These are phyloP conservation scores for Pristionchus mayeri DNA, from an alignment of 2,888 invertebrate species.

Conservation along the genomic window DNA sequence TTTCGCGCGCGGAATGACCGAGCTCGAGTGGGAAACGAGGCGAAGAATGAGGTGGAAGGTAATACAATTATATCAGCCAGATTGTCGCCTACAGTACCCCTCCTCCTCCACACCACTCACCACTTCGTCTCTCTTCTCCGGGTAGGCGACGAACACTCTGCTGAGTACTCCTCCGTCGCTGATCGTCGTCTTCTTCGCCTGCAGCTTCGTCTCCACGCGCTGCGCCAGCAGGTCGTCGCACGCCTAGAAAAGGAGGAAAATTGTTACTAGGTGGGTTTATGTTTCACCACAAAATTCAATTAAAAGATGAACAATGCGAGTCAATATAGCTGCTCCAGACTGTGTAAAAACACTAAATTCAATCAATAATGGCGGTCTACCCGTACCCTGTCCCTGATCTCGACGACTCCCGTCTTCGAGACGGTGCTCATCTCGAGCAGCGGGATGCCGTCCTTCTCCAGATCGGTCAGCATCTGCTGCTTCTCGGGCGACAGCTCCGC, in stretches of 20 bases:
- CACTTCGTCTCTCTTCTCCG: slow-evolving; percentile 87
- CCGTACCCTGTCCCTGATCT: slow-evolving; percentile 83
- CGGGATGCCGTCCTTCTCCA: slow-evolving; percentile 80
- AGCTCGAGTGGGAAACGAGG: neutral
- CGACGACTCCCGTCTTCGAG: slow-evolving; percentile 92
- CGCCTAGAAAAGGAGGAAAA: slow-evolving; percentile 81
- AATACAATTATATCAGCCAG: neutral
- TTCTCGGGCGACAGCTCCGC: slow-evolving; percentile 86
- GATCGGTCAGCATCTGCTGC: slow-evolving; percentile 80
- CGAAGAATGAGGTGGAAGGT: no score
- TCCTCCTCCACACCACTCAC: slow-evolving; percentile 52
- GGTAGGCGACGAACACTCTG: slow-evolving; percentile 92
- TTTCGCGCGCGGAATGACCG: no score
- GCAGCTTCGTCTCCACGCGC: slow-evolving; percentile 93
- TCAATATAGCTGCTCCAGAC: no score
- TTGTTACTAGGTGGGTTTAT: neutral
- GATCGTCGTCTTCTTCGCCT: slow-evolving; percentile 86
- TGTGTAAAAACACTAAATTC: no score
- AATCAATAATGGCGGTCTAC: no score
- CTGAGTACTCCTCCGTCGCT: slow-evolving; percentile 86
- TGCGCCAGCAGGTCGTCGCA: slow-evolving; percentile 92
- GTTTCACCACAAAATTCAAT: no score
- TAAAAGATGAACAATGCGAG: no score
- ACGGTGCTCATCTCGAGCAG: slow-evolving; percentile 93
- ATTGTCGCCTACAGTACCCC: slow-evolving; percentile 40